phyloP scores from a whole-genome alignment of 30 jellyfish, hydroid and myxozoan species.

The Chironex yamaguchii region DNA sequence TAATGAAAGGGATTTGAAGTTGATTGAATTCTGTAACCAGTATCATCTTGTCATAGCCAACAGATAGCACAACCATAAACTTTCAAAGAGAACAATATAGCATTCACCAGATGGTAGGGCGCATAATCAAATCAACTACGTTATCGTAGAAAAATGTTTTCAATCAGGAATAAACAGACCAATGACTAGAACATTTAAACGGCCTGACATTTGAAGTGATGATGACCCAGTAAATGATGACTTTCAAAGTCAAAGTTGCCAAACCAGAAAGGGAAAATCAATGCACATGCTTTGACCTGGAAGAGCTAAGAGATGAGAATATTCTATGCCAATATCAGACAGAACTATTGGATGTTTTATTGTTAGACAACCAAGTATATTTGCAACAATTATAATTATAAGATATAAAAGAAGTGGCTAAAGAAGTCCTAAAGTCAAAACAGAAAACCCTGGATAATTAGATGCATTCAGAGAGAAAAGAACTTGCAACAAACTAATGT shows the following conservation, averaged over 20 bases:
- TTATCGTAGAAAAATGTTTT: not conserved
- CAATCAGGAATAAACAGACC: constrained; percentile 18
- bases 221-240: constrained; percentile 34
- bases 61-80: not conserved
- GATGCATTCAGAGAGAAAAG: too few species aligned
- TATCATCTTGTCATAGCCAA: not conserved
- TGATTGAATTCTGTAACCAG: constrained; percentile 2
- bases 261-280: not conserved
- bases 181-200: constrained; percentile 15
- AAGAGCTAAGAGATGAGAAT: too few species aligned
- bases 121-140: constrained; percentile 38
- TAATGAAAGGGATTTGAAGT: constrained; percentile 18
- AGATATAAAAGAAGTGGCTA: too few species aligned
- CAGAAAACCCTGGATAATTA: too few species aligned
- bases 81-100: constrained; percentile 22
- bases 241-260: constrained; percentile 9
- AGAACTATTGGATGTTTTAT: too few species aligned
- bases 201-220: constrained; percentile 53
- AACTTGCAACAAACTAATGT: too few species aligned
- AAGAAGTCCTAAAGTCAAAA: too few species aligned
- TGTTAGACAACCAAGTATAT: too few species aligned
- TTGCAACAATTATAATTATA: too few species aligned
- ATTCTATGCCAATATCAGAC: too few species aligned
- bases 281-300: too few species aligned
- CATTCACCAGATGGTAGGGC: constrained; percentile 23